Percentiles rank a stretch among this genome's conserved stretches.
Evolutionary conservation across 2,888 invertebrate genomes (phyloP).

Genomic region (Ochropacha duplaris): DNA sequence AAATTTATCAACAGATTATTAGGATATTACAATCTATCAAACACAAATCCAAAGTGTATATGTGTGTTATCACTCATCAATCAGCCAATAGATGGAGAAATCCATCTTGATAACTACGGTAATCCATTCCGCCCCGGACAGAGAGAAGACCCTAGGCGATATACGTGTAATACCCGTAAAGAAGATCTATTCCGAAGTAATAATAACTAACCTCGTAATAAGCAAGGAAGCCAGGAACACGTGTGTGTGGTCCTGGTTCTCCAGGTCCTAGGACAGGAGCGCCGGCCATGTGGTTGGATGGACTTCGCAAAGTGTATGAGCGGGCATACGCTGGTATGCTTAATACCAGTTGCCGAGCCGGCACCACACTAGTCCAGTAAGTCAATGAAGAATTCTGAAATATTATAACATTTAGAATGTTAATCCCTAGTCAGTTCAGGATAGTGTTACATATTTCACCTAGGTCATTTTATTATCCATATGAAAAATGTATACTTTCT

Average conservation of each 20-base stretch:
- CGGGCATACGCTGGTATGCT: conserved; percentile 91
- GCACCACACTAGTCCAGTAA: conserved; percentile 88
- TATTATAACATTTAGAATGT: too few relatives aligned
- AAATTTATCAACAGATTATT: not conserved
- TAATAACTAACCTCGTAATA: conserved; percentile 86
- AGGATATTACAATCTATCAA: too few relatives aligned
- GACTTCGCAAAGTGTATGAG: conserved; percentile 85
- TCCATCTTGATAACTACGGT: not conserved
- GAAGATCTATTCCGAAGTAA: not conserved
- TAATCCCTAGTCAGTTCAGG: not conserved
- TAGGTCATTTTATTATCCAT: too few relatives aligned
- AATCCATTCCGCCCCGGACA: not conserved
- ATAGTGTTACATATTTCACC: too few relatives aligned
- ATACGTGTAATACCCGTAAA: too few relatives aligned
- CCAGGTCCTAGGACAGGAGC: conserved; percentile 86
- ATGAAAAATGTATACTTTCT: too few relatives aligned
- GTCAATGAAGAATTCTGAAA: conserved; percentile 86
- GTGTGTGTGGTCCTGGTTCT: conserved; percentile 86
- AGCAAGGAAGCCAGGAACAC: conserved; percentile 88
- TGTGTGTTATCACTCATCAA: too few relatives aligned
- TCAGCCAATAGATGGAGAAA: too few relatives aligned
- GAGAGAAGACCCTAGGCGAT: too few relatives aligned
- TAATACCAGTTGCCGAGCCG: conserved; percentile 86
- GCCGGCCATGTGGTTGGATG: conserved; percentile 78
- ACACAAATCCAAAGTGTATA: too few relatives aligned